phyloP scores from a whole-genome alignment of 2,888 invertebrate species.

The Ochropleura leucogaster region DNA sequence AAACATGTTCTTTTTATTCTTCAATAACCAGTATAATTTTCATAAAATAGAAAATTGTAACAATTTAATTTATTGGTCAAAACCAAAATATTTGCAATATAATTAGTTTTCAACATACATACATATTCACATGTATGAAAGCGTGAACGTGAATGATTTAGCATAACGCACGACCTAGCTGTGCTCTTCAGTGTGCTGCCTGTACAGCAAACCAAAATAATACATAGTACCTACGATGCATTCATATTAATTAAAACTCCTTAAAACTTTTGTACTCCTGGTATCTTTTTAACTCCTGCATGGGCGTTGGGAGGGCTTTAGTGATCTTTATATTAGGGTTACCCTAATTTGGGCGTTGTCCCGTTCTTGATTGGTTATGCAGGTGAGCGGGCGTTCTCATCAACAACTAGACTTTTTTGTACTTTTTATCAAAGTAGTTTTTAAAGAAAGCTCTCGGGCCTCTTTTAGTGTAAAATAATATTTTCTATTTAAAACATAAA shows the following conservation, averaged over 20 bases:
- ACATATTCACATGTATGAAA: no score
- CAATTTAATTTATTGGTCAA: no score
- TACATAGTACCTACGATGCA: background rate
- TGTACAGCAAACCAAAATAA: background rate
- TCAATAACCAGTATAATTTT: no score
- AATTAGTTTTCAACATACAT: no score
- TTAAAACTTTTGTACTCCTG: slow-evolving; percentile 10
- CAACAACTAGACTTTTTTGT: background rate
- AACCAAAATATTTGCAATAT: no score
- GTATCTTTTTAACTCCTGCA: slow-evolving; percentile 10
- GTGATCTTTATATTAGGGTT: slow-evolving; percentile 6
- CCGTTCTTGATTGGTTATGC: slow-evolving; percentile 31
- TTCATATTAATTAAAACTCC: slow-evolving; percentile 1
- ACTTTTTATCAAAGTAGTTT: background rate
- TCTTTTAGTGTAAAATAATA: no score
- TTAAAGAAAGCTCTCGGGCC: no score
- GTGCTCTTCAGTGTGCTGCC: background rate
- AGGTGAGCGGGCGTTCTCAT: slow-evolving; percentile 25
- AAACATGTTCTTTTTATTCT: no score
- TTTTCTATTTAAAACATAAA: no score
- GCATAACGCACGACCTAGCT: background rate
- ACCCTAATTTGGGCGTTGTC: slow-evolving; percentile 35
- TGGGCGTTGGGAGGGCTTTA: slow-evolving; percentile 47
- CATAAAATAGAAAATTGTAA: no score
- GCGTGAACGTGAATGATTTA: background rate